Conservation (phyloP, 2,113 vertebrate genomes). For the Strix uralensis region DNA sequence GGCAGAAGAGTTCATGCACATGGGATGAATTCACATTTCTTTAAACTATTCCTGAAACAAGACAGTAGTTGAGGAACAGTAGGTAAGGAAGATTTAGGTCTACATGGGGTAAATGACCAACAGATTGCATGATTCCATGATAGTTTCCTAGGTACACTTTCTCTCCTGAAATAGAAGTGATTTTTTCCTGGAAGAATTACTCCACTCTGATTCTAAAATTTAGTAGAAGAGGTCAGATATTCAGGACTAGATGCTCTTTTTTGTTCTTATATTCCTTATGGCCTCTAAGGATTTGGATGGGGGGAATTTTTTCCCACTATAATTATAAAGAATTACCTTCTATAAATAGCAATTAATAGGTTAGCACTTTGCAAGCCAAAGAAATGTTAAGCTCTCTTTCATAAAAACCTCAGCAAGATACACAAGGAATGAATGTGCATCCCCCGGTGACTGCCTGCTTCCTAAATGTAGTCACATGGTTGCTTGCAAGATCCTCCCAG, state of each 20-base stretch:
- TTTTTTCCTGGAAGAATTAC: slow-evolving; percentile 18
- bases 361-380: background rate
- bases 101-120: background rate
- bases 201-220: background rate
- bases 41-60: background rate
- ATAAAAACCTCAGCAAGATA: background rate
- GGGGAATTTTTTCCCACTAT: background rate
- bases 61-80: background rate
- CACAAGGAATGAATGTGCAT: background rate
- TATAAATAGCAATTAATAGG: background rate
- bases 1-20: background rate
- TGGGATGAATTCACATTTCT: background rate
- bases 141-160: background rate
- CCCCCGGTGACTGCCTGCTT: background rate
- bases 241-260: background rate
- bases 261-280: background rate
- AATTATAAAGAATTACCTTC: slow-evolving; percentile 11
- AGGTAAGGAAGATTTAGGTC: background rate
- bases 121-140: background rate
- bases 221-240: background rate
- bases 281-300: background rate
- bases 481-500: background rate
- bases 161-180: background rate
- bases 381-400: slow-evolving; percentile 13
- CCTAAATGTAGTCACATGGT: background rate